Evolutionary conservation across 2,113 vertebrate species (phyloP).

Genomic region (Nansenia antarctica): DNA sequence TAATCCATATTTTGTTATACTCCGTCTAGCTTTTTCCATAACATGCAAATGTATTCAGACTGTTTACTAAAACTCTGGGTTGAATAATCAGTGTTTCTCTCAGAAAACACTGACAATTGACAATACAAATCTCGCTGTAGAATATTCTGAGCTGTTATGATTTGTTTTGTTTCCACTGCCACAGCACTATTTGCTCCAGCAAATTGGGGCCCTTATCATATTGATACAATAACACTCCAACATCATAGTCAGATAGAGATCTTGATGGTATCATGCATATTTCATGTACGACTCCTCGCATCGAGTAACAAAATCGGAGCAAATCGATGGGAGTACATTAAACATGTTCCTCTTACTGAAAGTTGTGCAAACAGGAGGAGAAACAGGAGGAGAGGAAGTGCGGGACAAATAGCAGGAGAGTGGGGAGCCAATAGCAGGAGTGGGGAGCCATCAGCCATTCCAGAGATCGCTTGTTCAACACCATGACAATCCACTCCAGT

Average conservation of each 20-base stretch:
- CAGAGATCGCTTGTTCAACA: background rate
- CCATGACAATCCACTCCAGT: background rate
- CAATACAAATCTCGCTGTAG: too few relatives aligned
- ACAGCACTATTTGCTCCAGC: too few relatives aligned
- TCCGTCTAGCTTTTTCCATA: too few relatives aligned
- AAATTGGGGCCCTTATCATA: too few relatives aligned
- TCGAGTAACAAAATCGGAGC: too few relatives aligned
- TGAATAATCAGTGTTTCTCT: too few relatives aligned
- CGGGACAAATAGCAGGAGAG: background rate
- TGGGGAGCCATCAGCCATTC: background rate
- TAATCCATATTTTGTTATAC: too few relatives aligned
- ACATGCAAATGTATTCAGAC: too few relatives aligned
- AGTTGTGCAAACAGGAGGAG: background rate
- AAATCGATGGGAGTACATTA: background rate
- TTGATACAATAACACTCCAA: background rate
- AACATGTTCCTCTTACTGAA: background rate
- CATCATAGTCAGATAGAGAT: background rate
- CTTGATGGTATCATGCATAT: background rate
- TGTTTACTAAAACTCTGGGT: too few relatives aligned
- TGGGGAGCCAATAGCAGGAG: background rate
- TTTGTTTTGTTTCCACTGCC: too few relatives aligned
- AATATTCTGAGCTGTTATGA: too few relatives aligned
- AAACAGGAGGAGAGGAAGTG: background rate
- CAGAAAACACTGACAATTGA: too few relatives aligned
- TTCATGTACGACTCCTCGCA: constrained; percentile 1